Base-by-base conservation (phyloP, 2,888 invertebrate species). In the Acleris emargana region DNA sequence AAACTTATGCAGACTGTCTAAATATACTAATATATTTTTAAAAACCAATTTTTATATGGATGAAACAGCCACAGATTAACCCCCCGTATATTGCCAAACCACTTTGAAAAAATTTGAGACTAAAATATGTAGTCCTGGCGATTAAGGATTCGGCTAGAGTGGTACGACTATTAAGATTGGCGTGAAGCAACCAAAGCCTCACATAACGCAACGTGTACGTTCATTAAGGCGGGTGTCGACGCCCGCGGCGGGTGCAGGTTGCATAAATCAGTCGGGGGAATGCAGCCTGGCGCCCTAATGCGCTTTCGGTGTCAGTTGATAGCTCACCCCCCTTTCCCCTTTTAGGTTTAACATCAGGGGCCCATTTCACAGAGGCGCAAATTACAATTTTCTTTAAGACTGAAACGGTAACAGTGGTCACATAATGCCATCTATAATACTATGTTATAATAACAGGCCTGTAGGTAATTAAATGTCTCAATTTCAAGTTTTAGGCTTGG, bases 201-300 rank as follows among this genome's bases (percentile, higher is more conserved):
- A 83, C 84, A 84, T 80, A 87, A 84, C 83, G 86, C 84, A 88
- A 86, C 82, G 82, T 87, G 88, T 87, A 82, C 84, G 89, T 90
- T 89, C 89, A 89, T 89, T 90, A 89, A 83, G 82, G 78, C 78
- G 83, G 71, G 85, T 86, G 88, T 87, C 88, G 88, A 87, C 83
- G 89, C 76, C 88, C 86, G 86, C 74, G 81, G 80, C 81, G 76
- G 82, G 80, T 81, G 87, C 84, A 81, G 80, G 78, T 86, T 88
- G 90, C 88, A 91, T 91, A 89, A 91, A 91, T 91, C 91, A 90
- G 90, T 77, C 80, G 76, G 74, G 84, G 79, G 88, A 89, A 90
- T 89, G 89, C 87, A 76, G 82, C 77, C 45, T 7, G 82, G 83
- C 84, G 84, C 85, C 88, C 87, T 91, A 91, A 91, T 91, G 91